Conservation (phyloP, 1,140 invertebrate genomes). For the Halotydeus destructor region DNA sequence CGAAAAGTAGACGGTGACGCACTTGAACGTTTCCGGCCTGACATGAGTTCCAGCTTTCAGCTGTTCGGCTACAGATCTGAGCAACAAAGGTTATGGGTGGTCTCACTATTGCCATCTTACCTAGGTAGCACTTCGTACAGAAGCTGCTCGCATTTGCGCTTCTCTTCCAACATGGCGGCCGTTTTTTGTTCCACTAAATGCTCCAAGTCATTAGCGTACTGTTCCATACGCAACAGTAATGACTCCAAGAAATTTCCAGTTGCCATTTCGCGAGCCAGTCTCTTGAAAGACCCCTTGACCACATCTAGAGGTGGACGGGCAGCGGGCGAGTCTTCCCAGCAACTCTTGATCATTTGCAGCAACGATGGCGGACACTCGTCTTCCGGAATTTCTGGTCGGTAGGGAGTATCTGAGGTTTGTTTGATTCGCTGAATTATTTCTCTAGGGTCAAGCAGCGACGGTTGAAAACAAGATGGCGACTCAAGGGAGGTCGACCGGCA, state of each 20-base stretch:
- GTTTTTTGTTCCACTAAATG: slow-evolving; percentile 64
- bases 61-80: slow-evolving; percentile 52
- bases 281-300: slow-evolving; percentile 9
- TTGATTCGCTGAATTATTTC: slow-evolving; percentile 14
- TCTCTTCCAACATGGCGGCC: slow-evolving; percentile 55
- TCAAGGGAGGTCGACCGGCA: too few relatives aligned
- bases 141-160: slow-evolving; percentile 52
- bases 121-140: slow-evolving; percentile 49
- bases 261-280: background rate
- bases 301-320: slow-evolving; percentile 6
- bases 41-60: slow-evolving; percentile 62
- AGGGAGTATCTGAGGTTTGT: slow-evolving; percentile 8
- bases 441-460: slow-evolving; percentile 6
- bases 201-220: slow-evolving; percentile 66
- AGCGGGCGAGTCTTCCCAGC: slow-evolving; percentile 9
- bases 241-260: slow-evolving; percentile 36
- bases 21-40: slow-evolving; percentile 63
- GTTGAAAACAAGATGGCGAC: background rate
- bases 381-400: slow-evolving; percentile 12
- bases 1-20: slow-evolving; percentile 79
- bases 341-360: slow-evolving; percentile 8
- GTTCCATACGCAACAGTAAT: slow-evolving; percentile 55
- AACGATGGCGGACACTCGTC: slow-evolving; percentile 11
- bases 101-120: slow-evolving; percentile 25
- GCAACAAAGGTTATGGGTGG: background rate